Conservation (phyloP, 1,140 invertebrate genomes). For the Heliconius hewitsoni region DNA sequence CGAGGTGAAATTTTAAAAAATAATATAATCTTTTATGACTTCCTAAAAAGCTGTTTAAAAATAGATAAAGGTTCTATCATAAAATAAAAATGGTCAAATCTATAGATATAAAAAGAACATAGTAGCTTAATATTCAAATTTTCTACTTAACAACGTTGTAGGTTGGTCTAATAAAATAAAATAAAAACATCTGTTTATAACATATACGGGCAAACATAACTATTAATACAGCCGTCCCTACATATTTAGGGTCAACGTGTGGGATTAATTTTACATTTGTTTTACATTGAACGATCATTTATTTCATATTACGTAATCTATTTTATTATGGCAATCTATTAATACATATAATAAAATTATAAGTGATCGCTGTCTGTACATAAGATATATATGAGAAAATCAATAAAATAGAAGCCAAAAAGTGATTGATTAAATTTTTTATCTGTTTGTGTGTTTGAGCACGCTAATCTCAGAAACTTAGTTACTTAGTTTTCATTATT, state of each 20-base stretch:
- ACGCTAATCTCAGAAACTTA: no score
- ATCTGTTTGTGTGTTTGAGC: no score
- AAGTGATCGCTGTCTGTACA: no score
- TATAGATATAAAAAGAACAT: background rate
- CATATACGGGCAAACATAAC: background rate
- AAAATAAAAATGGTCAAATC: background rate
- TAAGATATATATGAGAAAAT: no score
- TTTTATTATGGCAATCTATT: background rate
- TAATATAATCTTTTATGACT: no score
- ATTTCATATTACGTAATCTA: background rate
- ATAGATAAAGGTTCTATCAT: background rate
- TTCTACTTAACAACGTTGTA: conserved; percentile 11
- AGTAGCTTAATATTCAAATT: background rate
- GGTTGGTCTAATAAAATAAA: conserved; percentile 7
- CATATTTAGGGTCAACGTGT: conserved; percentile 5
- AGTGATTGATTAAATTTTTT: no score
- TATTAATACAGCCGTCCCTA: conserved; percentile 12
- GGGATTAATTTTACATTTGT: background rate
- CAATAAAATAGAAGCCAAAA: no score
- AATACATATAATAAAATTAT: no score
- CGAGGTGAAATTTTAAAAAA: no score
- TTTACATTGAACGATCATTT: background rate
- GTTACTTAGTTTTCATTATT: no score
- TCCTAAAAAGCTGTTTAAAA: background rate
- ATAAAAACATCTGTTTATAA: background rate